Percentiles rank a stretch among this genome's conserved stretches.
These are phyloP conservation scores for Heliconius eleuchia DNA, from an alignment of 1,140 invertebrate species.

Conservation along the genomic window DNA sequence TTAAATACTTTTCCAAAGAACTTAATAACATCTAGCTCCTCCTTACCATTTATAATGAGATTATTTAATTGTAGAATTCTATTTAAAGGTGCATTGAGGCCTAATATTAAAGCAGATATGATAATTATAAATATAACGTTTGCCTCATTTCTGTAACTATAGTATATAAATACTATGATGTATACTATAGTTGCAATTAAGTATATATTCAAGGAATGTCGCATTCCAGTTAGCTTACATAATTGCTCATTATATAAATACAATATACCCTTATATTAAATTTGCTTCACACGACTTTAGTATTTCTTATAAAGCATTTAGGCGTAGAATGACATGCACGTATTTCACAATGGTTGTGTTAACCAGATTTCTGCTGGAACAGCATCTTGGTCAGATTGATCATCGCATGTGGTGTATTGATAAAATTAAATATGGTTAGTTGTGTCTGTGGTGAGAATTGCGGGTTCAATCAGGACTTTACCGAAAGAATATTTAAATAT, in stretches of 20 bases:
- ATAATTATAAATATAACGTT: too few relatives aligned
- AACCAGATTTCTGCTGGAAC: background rate
- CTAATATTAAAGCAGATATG: too few relatives aligned
- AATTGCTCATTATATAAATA: conserved; percentile 31
- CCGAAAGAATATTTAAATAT: too few relatives aligned
- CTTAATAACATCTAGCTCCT: too few relatives aligned
- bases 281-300: background rate
- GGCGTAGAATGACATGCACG: background rate
- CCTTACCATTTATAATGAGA: too few relatives aligned
- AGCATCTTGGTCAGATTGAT: background rate
- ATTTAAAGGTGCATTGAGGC: too few relatives aligned
- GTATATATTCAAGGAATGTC: conserved; percentile 34
- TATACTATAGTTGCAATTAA: conserved; percentile 18
- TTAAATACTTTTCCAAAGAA: too few relatives aligned
- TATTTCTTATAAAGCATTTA: background rate
- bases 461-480: too few relatives aligned
- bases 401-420: background rate
- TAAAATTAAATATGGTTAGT: background rate
- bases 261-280: background rate
- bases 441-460: too few relatives aligned
- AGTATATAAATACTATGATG: background rate
- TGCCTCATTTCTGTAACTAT: too few relatives aligned
- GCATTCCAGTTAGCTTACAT: conserved; percentile 26
- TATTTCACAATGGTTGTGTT: background rate
- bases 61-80: too few relatives aligned